Conservation (phyloP, 2,113 vertebrate species). For the Etia nguti region DNA sequence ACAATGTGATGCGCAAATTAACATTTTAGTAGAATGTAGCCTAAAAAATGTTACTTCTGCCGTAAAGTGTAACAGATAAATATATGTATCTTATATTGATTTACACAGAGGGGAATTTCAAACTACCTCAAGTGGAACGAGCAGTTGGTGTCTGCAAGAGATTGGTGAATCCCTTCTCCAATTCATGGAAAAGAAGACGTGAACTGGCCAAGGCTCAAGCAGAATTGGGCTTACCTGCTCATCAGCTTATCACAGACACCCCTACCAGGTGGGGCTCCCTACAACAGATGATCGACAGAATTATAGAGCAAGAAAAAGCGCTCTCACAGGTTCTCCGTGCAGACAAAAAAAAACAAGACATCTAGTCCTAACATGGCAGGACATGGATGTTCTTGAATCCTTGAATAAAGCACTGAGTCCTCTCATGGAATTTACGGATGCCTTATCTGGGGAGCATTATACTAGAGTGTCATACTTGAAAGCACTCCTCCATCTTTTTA, state of each 20-base stretch:
- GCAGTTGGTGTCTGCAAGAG: background rate
- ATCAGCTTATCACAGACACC: background rate
- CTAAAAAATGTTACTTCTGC: background rate
- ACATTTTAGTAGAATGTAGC: background rate
- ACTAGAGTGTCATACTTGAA: background rate
- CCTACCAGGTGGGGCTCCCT: background rate
- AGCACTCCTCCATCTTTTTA: background rate
- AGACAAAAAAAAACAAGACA: background rate
- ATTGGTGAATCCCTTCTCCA: background rate
- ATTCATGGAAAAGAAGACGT: rapidly evolving
- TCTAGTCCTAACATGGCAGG: background rate
- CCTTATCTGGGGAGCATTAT: background rate
- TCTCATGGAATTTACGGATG: rapidly evolving
- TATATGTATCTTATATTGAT: background rate
- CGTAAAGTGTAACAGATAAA: rapidly evolving
- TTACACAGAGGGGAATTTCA: background rate
- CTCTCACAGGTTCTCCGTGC: background rate
- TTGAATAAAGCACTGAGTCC: background rate
- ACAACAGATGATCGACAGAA: rapidly evolving
- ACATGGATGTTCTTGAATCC: background rate
- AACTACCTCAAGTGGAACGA: background rate
- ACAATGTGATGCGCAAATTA: too few species aligned
- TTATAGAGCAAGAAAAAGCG: background rate
- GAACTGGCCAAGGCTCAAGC: background rate
- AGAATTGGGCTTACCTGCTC: background rate